These are phyloP conservation scores for Erebia palarica DNA, from an alignment of 2,888 invertebrate species.

Conservation along the genomic window DNA sequence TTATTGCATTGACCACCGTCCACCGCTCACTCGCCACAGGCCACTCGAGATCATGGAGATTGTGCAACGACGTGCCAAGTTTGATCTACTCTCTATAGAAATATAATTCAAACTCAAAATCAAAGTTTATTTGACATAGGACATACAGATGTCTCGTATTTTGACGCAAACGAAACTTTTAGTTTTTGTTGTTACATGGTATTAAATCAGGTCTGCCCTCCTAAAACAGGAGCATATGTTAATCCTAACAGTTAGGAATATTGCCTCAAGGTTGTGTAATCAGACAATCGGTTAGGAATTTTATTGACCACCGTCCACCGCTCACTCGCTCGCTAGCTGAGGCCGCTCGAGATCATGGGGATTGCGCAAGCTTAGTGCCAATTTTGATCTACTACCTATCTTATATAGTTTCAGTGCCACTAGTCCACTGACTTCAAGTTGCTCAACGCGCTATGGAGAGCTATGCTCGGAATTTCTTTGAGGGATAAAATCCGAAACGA, in stretches of 20 bases:
- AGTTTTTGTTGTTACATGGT: too few relatives aligned
- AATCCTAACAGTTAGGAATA: constrained; percentile 31
- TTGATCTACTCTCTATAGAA: not conserved
- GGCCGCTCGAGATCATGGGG: constrained; percentile 10
- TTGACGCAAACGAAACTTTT: too few relatives aligned
- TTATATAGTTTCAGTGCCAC: too few relatives aligned
- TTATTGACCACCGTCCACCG: constrained; percentile 29
- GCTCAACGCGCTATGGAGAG: too few relatives aligned
- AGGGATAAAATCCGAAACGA: too few relatives aligned
- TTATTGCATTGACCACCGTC: constrained; percentile 27
- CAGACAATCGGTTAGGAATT: constrained; percentile 35
- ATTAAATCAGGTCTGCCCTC: not conserved
- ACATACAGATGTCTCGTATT: too few relatives aligned
- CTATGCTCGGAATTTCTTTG: too few relatives aligned
- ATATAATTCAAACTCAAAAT: too few relatives aligned
- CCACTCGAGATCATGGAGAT: constrained; percentile 13
- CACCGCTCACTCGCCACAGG: constrained; percentile 32
- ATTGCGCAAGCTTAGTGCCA: constrained; percentile 8
- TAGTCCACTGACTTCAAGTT: too few relatives aligned
- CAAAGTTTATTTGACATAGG: too few relatives aligned
- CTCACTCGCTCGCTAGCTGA: constrained; percentile 31
- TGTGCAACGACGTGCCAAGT: constrained; percentile 10
- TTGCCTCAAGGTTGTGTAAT: constrained; percentile 39
- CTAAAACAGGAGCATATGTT: not conserved
- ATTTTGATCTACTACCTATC: not conserved